phyloP scores from a whole-genome alignment of 2,113 vertebrate genomes.

The Rhabdomys dilectus region DNA sequence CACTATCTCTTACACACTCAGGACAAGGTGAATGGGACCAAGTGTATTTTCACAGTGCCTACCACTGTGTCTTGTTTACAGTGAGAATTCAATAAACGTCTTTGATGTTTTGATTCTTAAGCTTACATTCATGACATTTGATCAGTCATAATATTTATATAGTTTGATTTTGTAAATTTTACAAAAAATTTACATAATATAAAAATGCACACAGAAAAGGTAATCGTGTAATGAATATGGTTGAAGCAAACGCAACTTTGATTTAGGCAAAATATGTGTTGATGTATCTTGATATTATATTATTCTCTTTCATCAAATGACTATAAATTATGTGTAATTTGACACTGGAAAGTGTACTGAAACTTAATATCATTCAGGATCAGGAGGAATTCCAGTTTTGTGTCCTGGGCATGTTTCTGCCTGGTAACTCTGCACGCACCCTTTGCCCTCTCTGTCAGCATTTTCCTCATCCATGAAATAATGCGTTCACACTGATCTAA shows the following conservation, averaged over 20 bases:
- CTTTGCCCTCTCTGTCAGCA: neutral
- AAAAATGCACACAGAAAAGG: neutral
- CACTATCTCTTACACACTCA: neutral
- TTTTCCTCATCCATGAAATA: neutral
- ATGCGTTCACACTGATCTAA: neutral
- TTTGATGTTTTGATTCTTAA: neutral
- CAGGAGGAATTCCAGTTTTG: neutral
- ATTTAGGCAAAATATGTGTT: neutral
- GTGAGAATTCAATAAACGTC: conserved; percentile 22
- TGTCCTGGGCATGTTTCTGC: neutral
- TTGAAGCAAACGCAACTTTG: neutral
- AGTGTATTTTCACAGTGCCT: conserved; percentile 61
- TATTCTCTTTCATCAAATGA: neutral
- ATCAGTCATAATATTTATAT: neutral
- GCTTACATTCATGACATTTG: neutral
- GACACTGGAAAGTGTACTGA: neutral
- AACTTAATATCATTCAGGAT: neutral
- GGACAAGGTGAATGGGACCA: conserved; percentile 44
- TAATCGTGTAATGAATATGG: neutral
- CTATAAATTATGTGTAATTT: neutral
- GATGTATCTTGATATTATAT: neutral
- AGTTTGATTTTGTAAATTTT: neutral
- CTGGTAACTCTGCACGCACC: neutral
- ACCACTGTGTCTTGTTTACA: conserved; percentile 33
- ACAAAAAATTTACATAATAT: neutral